Percentiles rank a stretch among this genome's conserved stretches.
These are phyloP conservation scores for Margarornis squamiger DNA, from an alignment of 2,797 vertebrate species.

Conservation along the genomic window DNA sequence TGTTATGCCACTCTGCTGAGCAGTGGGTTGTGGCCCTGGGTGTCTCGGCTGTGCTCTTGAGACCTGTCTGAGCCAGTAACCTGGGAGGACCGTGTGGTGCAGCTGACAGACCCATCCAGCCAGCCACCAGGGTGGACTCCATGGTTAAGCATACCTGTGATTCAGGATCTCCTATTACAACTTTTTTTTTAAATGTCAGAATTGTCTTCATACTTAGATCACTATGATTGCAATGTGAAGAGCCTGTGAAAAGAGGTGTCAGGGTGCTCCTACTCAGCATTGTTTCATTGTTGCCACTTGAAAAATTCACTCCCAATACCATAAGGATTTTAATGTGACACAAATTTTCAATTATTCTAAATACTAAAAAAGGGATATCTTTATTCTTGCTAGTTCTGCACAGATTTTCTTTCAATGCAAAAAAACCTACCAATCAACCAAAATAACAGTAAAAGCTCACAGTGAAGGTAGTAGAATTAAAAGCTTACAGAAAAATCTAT, in stretches of 20 bases:
- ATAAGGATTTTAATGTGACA: neutral
- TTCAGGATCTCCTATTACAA: neutral
- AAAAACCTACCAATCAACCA: neutral
- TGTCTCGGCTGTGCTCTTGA: rapidly evolving
- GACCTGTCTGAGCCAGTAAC: neutral
- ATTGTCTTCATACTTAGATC: neutral
- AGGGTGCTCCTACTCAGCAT: neutral
- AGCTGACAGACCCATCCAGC: neutral
- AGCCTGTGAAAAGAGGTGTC: neutral
- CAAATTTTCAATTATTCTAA: neutral
- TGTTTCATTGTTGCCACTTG: neutral
- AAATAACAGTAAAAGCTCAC: neutral
- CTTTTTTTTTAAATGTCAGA: neutral
- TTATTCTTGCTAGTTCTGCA: neutral
- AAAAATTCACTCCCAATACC: neutral
- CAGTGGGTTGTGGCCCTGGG: neutral
- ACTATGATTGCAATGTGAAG: neutral
- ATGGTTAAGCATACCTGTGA: neutral
- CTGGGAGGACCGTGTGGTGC: neutral
- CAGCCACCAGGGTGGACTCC: rapidly evolving
- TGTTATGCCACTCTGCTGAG: neutral
- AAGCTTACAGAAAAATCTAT: neutral
- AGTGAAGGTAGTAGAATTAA: neutral
- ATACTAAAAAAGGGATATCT: neutral
- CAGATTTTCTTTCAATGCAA: neutral